These are phyloP conservation scores for Mastomys coucha DNA, from an alignment of 2,113 vertebrate species.

Conservation along the genomic window DNA sequence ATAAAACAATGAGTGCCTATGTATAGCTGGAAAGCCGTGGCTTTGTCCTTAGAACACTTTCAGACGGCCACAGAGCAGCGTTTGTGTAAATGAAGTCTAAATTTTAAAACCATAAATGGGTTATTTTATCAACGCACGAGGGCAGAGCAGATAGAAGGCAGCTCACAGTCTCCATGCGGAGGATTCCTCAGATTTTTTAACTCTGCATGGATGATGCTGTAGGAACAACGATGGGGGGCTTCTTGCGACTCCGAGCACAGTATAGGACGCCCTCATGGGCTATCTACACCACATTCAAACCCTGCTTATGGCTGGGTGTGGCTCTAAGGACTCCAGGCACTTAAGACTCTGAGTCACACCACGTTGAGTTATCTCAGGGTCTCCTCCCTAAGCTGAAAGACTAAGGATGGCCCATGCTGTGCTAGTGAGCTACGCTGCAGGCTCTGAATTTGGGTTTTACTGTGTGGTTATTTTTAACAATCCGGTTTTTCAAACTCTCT, in stretches of 20 bases:
- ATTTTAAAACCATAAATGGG: neutral
- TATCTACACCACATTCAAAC: accelerated
- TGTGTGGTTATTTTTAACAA: neutral
- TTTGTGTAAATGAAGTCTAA: neutral
- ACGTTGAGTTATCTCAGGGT: neutral
- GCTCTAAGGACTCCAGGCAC: too few relatives aligned
- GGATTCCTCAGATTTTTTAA: neutral
- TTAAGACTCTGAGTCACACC: neutral
- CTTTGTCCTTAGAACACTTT: neutral
- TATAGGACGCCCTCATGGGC: accelerated
- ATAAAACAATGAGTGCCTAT: neutral
- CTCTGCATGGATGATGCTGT: neutral
- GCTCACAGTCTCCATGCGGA: accelerated
- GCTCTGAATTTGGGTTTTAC: neutral
- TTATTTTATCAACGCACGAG: neutral
- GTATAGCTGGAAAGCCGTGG: neutral
- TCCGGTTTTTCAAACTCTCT: neutral
- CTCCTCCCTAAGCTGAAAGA: too few relatives aligned
- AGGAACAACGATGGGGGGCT: neutral
- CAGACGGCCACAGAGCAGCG: too few relatives aligned
- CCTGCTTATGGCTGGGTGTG: too few relatives aligned
- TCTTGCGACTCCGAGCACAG: neutral
- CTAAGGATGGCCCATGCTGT: too few relatives aligned
- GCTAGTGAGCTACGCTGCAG: too few relatives aligned
- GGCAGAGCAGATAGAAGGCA: neutral